Percentiles rank a stretch among this genome's conserved stretches.
These are phyloP conservation scores for Danio rerio DNA, from an alignment of 2,113 vertebrate species.

Conservation along the genomic window GRCz12tu NC_133179.1:39484001-39484500, in stretches of 20 bases:
- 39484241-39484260: neutral
- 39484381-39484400: neutral
- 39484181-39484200: constrained; percentile 3
- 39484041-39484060: neutral
- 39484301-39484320: neutral
- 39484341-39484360: neutral
- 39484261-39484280: neutral
- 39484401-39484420: neutral
- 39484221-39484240: neutral
- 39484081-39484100: neutral
- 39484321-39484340: neutral
- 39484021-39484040: neutral
- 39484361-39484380: neutral
- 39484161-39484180: neutral
- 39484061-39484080: constrained; percentile 1
- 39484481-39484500: neutral
- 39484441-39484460: neutral
- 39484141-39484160: constrained; percentile 29
- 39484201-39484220: neutral
- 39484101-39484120: neutral
- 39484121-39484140: constrained; percentile 16
- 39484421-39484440: neutral
- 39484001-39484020: neutral
- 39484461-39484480: neutral
- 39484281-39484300: neutral